phyloP scores from a whole-genome alignment of 1,140 invertebrate species.

The Uloborus diversus region DNA sequence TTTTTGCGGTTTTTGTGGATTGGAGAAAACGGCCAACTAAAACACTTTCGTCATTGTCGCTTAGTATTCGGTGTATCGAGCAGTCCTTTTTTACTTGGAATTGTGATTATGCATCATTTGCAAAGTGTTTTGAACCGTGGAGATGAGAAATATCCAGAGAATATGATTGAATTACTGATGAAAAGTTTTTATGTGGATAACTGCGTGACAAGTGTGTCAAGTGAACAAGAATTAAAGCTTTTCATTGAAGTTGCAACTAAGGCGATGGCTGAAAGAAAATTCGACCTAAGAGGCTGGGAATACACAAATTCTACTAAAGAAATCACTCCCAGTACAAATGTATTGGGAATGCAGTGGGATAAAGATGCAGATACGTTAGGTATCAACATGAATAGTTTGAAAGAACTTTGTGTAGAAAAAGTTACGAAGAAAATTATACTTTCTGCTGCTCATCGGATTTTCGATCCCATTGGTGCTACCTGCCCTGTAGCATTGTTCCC shows the following conservation, averaged over 20 bases:
- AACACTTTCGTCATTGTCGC: neutral
- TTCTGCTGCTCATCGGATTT: conserved; percentile 20
- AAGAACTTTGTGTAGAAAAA: conserved; percentile 1
- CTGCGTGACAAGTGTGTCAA: conserved; percentile 2
- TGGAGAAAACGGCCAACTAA: neutral
- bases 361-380: neutral
- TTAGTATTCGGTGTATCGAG: conserved; percentile 20
- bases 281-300: conserved; percentile 20
- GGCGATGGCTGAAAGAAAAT: conserved; percentile 7
- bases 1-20: conserved; percentile 19
- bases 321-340: neutral
- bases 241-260: conserved; percentile 19
- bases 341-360: neutral
- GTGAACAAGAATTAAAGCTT: neutral
- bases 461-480: conserved; percentile 37
- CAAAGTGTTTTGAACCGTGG: neutral
- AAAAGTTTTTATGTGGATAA: conserved; percentile 30
- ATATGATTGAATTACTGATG: neutral
- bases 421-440: conserved; percentile 19
- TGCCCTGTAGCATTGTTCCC: conserved; percentile 22
- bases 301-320: neutral
- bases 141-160: neutral
- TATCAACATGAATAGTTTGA: conserved; percentile 5
- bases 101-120: conserved; percentile 13
- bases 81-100: conserved; percentile 12